Conservation (phyloP, 2,113 vertebrate species). For the Okapia johnstoni region DNA sequence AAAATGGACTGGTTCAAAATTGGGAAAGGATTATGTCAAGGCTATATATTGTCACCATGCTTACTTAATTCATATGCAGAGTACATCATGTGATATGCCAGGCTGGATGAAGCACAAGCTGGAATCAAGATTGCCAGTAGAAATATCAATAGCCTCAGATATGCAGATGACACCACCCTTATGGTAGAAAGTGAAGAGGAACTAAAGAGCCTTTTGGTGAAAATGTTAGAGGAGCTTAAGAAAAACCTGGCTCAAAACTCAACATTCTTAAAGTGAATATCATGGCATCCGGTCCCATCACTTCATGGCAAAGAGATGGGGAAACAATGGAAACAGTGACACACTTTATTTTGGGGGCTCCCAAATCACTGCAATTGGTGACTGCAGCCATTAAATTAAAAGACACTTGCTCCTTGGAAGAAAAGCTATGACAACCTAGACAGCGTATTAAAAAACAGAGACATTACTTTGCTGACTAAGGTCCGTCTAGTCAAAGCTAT, state of each 20-base stretch:
- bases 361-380: neutral
- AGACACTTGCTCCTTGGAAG: neutral
- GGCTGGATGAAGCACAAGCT: neutral
- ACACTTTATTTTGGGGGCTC: neutral
- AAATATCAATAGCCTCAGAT: neutral
- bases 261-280: neutral
- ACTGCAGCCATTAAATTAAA: neutral
- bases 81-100: fast-evolving
- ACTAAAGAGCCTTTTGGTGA: neutral
- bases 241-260: neutral
- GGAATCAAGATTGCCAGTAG: neutral
- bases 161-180: neutral
- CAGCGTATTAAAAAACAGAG: neutral
- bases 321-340: neutral
- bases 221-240: neutral
- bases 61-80: neutral
- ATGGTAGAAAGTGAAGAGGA: neutral
- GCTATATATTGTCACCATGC: neutral
- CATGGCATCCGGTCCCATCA: neutral
- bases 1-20: neutral
- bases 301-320: neutral
- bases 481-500: neutral
- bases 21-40: neutral
- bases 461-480: neutral
- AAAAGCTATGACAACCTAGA: neutral